Percentiles rank a stretch among this genome's conserved stretches.
Conservation (phyloP, 2,888 invertebrate genomes). For the Cephus nigrinus region DNA sequence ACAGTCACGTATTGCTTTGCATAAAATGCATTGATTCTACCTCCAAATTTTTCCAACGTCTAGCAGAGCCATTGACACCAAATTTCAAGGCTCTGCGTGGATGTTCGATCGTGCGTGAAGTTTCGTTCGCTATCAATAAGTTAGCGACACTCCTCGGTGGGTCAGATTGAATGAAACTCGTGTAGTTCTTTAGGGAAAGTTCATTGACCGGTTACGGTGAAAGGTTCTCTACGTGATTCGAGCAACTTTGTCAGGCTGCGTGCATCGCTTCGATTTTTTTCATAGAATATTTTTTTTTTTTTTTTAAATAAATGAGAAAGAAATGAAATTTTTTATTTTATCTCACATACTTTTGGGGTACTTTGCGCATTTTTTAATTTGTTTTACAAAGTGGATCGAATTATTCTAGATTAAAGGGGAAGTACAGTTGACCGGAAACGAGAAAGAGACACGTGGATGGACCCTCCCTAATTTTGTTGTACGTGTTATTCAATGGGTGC, state of each 20-base stretch:
- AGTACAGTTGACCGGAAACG: neutral
- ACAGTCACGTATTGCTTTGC: neutral
- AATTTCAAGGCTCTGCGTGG: neutral
- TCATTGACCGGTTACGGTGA: neutral
- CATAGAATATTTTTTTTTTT: neutral
- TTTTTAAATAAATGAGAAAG: neutral
- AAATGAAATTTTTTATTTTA: neutral
- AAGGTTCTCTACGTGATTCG: neutral
- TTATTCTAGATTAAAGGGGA: neutral
- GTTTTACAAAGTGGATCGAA: neutral
- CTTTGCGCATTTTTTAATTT: neutral
- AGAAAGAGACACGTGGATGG: neutral
- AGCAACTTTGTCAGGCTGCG: neutral
- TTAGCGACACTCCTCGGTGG: neutral
- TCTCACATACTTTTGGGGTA: neutral
- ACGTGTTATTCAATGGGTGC: neutral
- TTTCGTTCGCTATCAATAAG: neutral
- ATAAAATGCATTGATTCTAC: neutral
- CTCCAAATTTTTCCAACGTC: neutral
- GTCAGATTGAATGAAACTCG: neutral
- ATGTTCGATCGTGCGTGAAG: neutral
- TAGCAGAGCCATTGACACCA: neutral
- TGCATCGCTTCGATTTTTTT: neutral
- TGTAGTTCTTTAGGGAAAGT: neutral
- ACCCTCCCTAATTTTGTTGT: neutral